A percentile compares a stretch with the other conserved stretches of the same genome.
These are phyloP conservation scores for Montipora capitata DNA, from an alignment of 92 coral and sea anemone species.

Conservation along the genomic window DNA sequence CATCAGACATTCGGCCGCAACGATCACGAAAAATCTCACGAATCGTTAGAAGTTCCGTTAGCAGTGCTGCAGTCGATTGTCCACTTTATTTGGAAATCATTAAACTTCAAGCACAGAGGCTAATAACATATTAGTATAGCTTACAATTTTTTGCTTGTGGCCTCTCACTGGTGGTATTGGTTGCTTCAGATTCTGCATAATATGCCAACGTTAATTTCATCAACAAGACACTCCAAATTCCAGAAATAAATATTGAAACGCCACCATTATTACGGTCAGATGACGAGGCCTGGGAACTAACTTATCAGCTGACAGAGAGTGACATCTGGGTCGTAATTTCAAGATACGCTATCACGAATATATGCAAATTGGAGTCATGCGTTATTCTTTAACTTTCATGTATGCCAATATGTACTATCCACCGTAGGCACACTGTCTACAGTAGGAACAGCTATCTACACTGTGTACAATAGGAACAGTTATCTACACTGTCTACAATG, in stretches of 20 bases:
- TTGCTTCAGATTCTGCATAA: constrained; percentile 53
- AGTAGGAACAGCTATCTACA: too few species aligned
- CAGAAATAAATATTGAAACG: constrained; percentile 26
- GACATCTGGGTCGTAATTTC: too few species aligned
- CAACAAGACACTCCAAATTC: not conserved
- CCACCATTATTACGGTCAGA: constrained; percentile 5
- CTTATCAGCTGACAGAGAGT: not conserved
- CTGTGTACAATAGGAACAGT: too few species aligned
- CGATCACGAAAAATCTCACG: not conserved
- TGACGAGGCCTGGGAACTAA: constrained; percentile 13
- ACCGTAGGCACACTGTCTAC: too few species aligned
- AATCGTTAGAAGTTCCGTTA: not conserved
- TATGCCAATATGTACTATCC: too few species aligned
- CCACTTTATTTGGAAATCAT: too few species aligned
- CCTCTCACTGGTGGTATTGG: constrained; percentile 57
- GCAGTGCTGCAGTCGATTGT: too few species aligned
- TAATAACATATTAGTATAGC: not conserved
- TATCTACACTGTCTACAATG: too few species aligned
- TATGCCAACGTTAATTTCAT: not conserved
- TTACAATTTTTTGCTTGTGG: constrained; percentile 75
- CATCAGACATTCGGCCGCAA: not conserved
- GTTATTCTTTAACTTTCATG: too few species aligned
- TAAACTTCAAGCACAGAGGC: not conserved
- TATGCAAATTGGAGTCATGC: too few species aligned
- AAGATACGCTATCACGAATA: too few species aligned